Evolutionary conservation across 2,888 invertebrate genomes (phyloP).

Genomic region (Acanthopleura granulata): DNA sequence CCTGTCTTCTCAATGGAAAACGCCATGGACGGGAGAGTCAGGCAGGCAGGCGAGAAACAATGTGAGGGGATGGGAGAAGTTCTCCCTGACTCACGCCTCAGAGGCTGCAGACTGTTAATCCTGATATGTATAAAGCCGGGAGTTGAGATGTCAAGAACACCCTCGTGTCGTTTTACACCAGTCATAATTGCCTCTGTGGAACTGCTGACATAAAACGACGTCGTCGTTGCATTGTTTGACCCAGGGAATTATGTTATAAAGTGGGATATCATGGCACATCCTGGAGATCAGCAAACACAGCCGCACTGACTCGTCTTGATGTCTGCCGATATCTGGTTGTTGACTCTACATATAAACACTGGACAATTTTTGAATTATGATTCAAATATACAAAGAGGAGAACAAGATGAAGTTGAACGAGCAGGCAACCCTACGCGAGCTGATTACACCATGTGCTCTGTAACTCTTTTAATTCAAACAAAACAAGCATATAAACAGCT

Average conservation of each 20-base stretch:
- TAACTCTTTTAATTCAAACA: too few relatives aligned
- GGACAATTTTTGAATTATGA: neutral
- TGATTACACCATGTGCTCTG: neutral
- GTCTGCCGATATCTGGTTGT: conserved; percentile 1
- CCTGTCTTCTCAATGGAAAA: too few relatives aligned
- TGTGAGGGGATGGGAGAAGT: neutral
- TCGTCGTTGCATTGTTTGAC: neutral
- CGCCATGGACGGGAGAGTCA: too few relatives aligned
- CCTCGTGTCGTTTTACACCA: neutral
- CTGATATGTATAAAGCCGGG: neutral
- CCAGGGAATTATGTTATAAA: neutral
- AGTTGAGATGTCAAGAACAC: neutral
- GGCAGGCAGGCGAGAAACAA: too few relatives aligned
- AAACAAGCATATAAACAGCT: neutral
- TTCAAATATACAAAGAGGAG: neutral
- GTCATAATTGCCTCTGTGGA: neutral
- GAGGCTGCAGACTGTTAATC: neutral
- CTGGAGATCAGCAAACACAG: neutral
- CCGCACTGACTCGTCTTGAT: neutral
- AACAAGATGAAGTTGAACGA: neutral
- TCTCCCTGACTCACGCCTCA: neutral
- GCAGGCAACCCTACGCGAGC: neutral
- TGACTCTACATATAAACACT: neutral
- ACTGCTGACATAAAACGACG: neutral
- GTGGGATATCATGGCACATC: neutral